Base-by-base conservation (phyloP, 2,113 vertebrate species). In the Oncorhynchus masou region DNA sequence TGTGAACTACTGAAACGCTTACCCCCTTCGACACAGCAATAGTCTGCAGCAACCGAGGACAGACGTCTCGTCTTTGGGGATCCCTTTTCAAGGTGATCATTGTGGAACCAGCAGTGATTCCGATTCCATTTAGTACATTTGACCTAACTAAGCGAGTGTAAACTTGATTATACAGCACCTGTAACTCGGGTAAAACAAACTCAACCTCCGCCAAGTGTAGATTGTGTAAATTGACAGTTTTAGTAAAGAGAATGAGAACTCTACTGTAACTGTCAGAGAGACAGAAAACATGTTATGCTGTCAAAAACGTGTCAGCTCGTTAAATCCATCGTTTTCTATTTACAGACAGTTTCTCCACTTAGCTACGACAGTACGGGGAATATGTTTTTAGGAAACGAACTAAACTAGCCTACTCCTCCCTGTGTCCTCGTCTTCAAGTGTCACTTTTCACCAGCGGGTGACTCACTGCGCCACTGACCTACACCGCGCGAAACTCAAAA, bases 121-220 rank as follows among this genome's bases (percentile, higher is more conserved):
- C 0, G 89, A 79, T 78, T 93, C 92, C 93, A 93, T 93, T 1
- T 64, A 74, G 85, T n/a, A 31, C 0, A 68, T 11, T 34, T 27
- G 29, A 68, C 16, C 27, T 9, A 67, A 67, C 9, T 15, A 31
- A 34, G 12, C 16, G 3, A 68, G 16, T 20, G 31, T 20, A 11
- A 19, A 39, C 67, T 68, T 31, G 8, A 15, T 13, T 39, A 34
- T 31, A 2, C 59, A 3, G 6, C 16, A 8, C n/a, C n/a, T 62
- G 54, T 45, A 54, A 54, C 12, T 54, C 51, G 4, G 51, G 51
- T 54, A 62, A n/a, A 62, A 57, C 54, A 57, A 57, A 11, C 59
- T 2, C n/a, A 62, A 20, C 7, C n/a, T n/a, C n/a, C 19, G 59
- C 51, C 51, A 54, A 54, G 12, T 54, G 3, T 54, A 54, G 19